These are phyloP conservation scores for Dascyllus trimaculatus DNA, from an alignment of 2,113 vertebrate species.

Conservation along the genomic window DNA sequence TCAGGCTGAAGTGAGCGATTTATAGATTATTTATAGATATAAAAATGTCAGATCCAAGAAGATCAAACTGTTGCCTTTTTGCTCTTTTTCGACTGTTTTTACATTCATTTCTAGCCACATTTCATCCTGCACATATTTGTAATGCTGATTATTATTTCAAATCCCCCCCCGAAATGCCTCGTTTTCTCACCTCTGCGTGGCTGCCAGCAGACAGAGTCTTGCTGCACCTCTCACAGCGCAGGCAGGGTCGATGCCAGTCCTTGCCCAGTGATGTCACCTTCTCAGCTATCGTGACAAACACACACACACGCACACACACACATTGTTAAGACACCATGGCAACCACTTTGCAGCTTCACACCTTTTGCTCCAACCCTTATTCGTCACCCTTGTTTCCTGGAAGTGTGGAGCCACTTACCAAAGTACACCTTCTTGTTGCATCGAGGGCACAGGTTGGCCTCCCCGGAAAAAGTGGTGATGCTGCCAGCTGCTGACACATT, in stretches of 20 bases:
- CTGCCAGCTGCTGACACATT: slow-evolving; percentile 86
- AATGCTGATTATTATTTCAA: background rate
- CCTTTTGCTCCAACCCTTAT: background rate
- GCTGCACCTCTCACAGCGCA: slow-evolving; percentile 95
- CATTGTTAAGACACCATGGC: slow-evolving; percentile 14
- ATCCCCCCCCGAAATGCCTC: rapidly evolving
- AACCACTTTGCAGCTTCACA: slow-evolving; percentile 23
- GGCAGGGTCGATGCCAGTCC: slow-evolving; percentile 97
- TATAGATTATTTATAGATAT: background rate
- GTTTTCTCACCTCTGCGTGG: slow-evolving; percentile 91
- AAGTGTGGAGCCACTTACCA: slow-evolving; percentile 84
- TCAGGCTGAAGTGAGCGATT: background rate
- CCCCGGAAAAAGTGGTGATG: slow-evolving; percentile 95
- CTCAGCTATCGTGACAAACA: slow-evolving; percentile 87
- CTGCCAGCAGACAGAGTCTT: slow-evolving; percentile 95
- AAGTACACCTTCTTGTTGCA: slow-evolving; percentile 98
- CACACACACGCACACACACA: slow-evolving; percentile 21
- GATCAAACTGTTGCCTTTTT: too few relatives aligned
- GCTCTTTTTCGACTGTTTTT: too few relatives aligned
- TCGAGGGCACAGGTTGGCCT: slow-evolving; percentile 93
- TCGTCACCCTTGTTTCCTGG: background rate
- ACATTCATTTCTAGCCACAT: too few relatives aligned
- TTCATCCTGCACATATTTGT: background rate
- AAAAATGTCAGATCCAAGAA: too few relatives aligned
- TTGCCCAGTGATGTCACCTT: slow-evolving; percentile 99